Evolutionary conservation across 64 coral and sea anemone genomes (phyloP), one percentile per base, ranked within the genome.

Genomic region (Exaiptasia diaphana): DNA sequence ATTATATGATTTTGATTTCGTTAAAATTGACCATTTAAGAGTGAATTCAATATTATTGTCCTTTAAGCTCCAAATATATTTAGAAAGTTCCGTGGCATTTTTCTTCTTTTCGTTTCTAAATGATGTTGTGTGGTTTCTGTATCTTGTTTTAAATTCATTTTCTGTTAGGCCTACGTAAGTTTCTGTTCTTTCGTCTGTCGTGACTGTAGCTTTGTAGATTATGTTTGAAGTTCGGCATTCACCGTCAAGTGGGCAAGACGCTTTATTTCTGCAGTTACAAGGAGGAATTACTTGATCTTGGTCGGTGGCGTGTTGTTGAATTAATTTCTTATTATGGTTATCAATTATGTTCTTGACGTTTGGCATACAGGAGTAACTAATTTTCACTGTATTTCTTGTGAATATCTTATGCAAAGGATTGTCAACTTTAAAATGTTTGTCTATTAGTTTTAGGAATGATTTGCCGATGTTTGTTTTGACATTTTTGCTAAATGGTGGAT

Each of bases 391-490:
- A n/a, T n/a, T n/a, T n/a, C n/a, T n/a, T n/a, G n/a, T n/a, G n/a
- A n/a, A n/a, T n/a, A n/a, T n/a, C n/a, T n/a, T 77, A 55, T 77
- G 15, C 74, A 26, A 24, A 55, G 30, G 27, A 77, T 55, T 1
- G 57, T 77, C 18, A 25, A 13, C 26, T 24, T 55, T 22, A 77
- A 38, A 4, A 14, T 56, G 35, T 59, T 26, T 35, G 26, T 23
- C 4, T 7, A 77, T 38, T 8, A 77, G 27, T 5, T 35, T 4
- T 14, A 77, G 22, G 33, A 77, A 57, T 20, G 26, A 32, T 56
- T 42, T 77, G 31, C 74, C 74, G 29, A 77, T 50, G 32, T 77
- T 77, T 6, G 17, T 56, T n/a, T 59, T 77, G 6, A 36, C 74
- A 9, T 50, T 54, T 56, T 22, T 55, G 50, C 57, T 29, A 31